These are phyloP conservation scores for Tetrapedia diversipes DNA, from an alignment of 2,888 invertebrate genomes.

Conservation along the genomic window DNA sequence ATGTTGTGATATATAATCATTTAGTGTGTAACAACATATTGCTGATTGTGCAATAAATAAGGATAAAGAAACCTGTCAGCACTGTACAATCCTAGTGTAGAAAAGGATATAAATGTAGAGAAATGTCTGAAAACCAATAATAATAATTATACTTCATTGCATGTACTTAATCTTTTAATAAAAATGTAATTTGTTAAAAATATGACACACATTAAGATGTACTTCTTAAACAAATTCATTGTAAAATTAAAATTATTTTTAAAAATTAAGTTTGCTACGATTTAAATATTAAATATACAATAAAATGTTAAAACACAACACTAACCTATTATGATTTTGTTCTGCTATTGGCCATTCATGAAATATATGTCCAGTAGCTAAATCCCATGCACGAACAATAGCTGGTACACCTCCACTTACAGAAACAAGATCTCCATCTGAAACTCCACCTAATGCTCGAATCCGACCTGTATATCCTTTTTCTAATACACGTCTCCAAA, in stretches of 20 bases:
- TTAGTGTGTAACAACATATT: constrained; percentile 35
- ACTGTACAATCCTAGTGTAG: constrained; percentile 80
- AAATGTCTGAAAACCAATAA: constrained; percentile 77
- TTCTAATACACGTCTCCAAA: constrained; percentile 94
- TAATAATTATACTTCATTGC: constrained; percentile 45
- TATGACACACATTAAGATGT: not conserved
- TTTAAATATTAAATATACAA: not conserved
- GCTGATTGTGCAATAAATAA: constrained; percentile 61
- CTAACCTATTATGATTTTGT: constrained; percentile 79
- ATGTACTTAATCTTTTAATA: not conserved
- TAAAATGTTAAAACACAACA: not conserved
- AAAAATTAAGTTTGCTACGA: not conserved
- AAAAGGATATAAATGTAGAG: constrained; percentile 80
- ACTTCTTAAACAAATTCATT: not conserved
- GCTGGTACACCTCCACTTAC: constrained; percentile 90
- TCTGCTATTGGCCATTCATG: constrained; percentile 88
- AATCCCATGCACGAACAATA: constrained; percentile 91
- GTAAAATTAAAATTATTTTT: not conserved
- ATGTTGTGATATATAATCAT: constrained; percentile 5
- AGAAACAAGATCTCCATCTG: constrained; percentile 88
- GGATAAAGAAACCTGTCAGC: constrained; percentile 76
- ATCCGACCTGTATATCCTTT: constrained; percentile 86
- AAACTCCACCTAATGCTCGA: constrained; percentile 86
- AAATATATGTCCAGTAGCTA: constrained; percentile 88
- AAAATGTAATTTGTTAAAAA: not conserved